Conservation (phyloP, 2,797 vertebrate species). For the Melanotaenia boesemani region DNA sequence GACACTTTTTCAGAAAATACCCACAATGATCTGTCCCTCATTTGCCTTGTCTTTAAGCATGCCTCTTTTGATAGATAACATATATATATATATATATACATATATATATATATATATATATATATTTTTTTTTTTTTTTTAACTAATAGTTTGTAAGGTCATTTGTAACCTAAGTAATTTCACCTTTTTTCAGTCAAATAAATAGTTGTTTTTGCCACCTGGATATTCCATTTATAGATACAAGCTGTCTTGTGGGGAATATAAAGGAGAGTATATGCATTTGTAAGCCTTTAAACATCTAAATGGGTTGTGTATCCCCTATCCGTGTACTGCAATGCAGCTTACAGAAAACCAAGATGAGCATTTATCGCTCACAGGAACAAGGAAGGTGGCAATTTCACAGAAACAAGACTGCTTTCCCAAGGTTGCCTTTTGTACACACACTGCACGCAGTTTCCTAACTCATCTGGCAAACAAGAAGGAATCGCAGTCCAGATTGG, state of each 20-base stretch:
- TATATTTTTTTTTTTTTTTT: too few relatives aligned
- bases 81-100: too few relatives aligned
- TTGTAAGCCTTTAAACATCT: constrained; percentile 29
- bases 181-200: neutral
- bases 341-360: constrained; percentile 55
- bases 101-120: neutral
- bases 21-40: constrained; percentile 31
- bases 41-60: constrained; percentile 21
- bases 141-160: too few relatives aligned
- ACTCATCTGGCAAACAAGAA: constrained; percentile 75
- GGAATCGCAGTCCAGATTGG: constrained; percentile 68
- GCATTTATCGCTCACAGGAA: constrained; percentile 59
- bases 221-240: accelerated
- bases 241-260: neutral
- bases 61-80: constrained; percentile 10
- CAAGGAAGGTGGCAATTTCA: constrained; percentile 47
- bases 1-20: constrained; percentile 48
- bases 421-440: constrained; percentile 61
- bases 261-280: neutral
- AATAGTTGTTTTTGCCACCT: neutral
- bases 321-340: constrained; percentile 26
- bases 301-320: constrained; percentile 11
- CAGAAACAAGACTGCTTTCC: constrained; percentile 54
- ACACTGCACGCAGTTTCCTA: constrained; percentile 62
- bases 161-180: neutral